phyloP scores from a whole-genome alignment of 2,113 vertebrate species.

The Phrynosoma blainvillii region DNA sequence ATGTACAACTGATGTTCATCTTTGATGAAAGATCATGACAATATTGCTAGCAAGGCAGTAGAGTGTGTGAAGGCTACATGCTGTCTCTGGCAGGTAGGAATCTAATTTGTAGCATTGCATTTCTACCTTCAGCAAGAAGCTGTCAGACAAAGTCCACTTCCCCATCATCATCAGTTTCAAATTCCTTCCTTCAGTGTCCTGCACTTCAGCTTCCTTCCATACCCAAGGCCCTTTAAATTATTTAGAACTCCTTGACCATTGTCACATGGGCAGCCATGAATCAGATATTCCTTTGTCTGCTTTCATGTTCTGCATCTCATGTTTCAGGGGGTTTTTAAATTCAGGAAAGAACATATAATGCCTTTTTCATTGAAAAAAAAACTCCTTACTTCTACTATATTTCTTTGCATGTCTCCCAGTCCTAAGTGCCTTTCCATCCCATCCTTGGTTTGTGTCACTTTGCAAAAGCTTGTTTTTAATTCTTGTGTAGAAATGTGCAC shows the following conservation, averaged over 20 bases:
- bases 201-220: background rate
- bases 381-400: too few relatives aligned
- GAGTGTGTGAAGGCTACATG: conserved; percentile 7
- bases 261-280: background rate
- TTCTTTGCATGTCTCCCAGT: too few relatives aligned
- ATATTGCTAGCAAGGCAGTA: background rate
- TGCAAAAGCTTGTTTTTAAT: too few relatives aligned
- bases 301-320: background rate
- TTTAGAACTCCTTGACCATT: conserved; percentile 2
- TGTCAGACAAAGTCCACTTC: conserved; percentile 3
- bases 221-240: background rate
- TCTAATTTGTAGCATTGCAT: background rate
- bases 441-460: too few relatives aligned
- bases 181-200: conserved; percentile 11
- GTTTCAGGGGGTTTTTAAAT: background rate
- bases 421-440: too few relatives aligned
- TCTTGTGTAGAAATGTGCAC: too few relatives aligned
- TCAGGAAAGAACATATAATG: background rate
- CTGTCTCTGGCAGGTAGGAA: background rate
- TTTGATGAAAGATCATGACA: background rate
- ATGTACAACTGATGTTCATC: background rate
- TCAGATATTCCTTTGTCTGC: background rate
- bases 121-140: conserved; percentile 3
- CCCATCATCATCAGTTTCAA: conserved; percentile 10
- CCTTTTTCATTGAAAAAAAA: background rate